Evolutionary conservation across 2,888 invertebrate species (phyloP).

Genomic region (Cryptus viduatorius): DNA sequence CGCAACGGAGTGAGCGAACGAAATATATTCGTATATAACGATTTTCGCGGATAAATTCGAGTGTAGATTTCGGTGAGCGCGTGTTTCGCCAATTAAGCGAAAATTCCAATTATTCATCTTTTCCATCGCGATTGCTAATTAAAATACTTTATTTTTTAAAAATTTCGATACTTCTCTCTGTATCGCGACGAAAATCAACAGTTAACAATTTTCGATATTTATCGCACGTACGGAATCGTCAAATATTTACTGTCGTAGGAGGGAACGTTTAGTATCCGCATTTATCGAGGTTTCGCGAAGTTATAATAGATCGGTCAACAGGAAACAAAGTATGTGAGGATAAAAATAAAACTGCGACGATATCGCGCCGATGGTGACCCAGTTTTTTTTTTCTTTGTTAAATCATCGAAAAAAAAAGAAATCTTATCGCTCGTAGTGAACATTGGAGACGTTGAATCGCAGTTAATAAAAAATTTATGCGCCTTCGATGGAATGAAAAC

Average conservation of each 20-base stretch:
- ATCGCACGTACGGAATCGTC: neutral
- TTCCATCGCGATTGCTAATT: conserved; percentile 19
- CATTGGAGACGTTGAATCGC: too few species aligned
- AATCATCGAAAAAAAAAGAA: too few species aligned
- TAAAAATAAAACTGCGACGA: too few species aligned
- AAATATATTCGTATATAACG: conserved; percentile 33
- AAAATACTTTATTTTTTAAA: conserved; percentile 23
- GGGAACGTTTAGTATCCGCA: neutral
- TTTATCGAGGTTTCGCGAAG: too few species aligned
- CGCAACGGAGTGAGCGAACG: neutral
- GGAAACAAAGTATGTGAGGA: too few species aligned
- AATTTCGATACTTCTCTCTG: neutral
- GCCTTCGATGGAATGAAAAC: too few species aligned
- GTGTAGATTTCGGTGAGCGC: conserved; percentile 1
- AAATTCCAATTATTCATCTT: conserved; percentile 56
- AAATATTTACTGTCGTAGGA: conserved; percentile 1
- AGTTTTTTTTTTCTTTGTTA: too few species aligned
- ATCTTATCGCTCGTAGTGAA: too few species aligned
- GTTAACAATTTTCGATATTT: neutral
- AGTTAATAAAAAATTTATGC: too few species aligned
- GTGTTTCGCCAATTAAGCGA: conserved; percentile 58
- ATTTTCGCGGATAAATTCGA: conserved; percentile 14
- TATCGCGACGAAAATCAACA: neutral
- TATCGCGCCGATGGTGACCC: too few species aligned
- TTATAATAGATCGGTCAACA: too few species aligned